Evolutionary conservation across 2,113 vertebrate species (phyloP).

Genomic region (Numenius arquata): DNA sequence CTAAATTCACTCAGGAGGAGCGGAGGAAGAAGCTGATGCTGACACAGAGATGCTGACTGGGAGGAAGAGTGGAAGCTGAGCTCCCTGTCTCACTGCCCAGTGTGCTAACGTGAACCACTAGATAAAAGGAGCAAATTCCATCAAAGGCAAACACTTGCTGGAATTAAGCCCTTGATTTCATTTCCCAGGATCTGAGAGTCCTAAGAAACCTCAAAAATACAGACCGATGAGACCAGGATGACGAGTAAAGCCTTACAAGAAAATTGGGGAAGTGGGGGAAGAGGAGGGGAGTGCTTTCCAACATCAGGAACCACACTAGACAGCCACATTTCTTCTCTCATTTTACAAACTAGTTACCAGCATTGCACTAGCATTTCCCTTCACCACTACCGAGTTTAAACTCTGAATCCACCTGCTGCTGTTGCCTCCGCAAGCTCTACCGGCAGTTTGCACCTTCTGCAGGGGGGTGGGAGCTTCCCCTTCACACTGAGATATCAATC

Average conservation of each 20-base stretch:
- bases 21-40: background rate
- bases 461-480: background rate
- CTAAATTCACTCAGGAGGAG: background rate
- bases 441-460: background rate
- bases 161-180: background rate
- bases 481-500: background rate
- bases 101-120: background rate
- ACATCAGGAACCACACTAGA: background rate
- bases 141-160: background rate
- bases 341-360: background rate
- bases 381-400: background rate
- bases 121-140: background rate
- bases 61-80: background rate
- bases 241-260: background rate
- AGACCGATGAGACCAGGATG: background rate
- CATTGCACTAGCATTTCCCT: accelerated
- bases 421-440: background rate
- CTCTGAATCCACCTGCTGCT: background rate
- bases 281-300: background rate
- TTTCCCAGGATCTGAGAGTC: background rate
- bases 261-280: accelerated
- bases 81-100: background rate
- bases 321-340: background rate
- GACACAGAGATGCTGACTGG: background rate
- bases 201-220: background rate